These are phyloP conservation scores for Catharus fuscescens DNA, from an alignment of 2,113 vertebrate species.

Conservation along the genomic window DNA sequence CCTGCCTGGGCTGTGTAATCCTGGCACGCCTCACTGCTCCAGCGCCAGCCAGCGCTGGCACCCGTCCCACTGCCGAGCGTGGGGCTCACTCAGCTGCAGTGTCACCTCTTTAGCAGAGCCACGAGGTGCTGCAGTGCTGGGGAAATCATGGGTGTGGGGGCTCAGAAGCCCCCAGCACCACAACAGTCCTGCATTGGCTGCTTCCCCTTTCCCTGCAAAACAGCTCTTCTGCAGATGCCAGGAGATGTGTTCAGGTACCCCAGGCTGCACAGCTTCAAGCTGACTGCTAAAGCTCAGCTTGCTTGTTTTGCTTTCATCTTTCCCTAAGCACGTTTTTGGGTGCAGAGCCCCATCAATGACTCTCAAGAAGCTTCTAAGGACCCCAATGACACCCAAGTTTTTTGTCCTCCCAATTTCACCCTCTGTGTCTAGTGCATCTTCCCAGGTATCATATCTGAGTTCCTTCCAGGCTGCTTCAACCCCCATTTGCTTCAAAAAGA, in stretches of 20 bases:
- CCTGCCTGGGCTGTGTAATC: not conserved
- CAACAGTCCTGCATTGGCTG: not conserved
- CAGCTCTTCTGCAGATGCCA: not conserved
- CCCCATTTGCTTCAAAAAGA: not conserved
- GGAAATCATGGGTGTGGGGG: not conserved
- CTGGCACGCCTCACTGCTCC: not conserved
- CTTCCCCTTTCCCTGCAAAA: not conserved
- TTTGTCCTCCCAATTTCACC: not conserved
- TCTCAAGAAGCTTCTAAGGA: not conserved
- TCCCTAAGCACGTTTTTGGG: not conserved
- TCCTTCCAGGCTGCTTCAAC: not conserved
- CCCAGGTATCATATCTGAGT: not conserved
- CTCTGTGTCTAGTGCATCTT: not conserved
- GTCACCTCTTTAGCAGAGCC: not conserved
- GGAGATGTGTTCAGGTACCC: not conserved
- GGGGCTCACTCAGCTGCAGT: not conserved
- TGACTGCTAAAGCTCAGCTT: not conserved
- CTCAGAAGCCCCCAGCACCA: rapidly evolving
- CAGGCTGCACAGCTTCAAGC: not conserved
- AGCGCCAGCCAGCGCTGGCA: not conserved
- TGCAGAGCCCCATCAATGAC: not conserved
- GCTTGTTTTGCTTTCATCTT: not conserved
- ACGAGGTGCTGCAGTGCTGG: not conserved
- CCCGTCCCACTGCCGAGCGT: rapidly evolving
- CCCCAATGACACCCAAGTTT: too few species aligned